Conservation (phyloP, 2,888 invertebrate genomes). For the Leuctra nigra region DNA sequence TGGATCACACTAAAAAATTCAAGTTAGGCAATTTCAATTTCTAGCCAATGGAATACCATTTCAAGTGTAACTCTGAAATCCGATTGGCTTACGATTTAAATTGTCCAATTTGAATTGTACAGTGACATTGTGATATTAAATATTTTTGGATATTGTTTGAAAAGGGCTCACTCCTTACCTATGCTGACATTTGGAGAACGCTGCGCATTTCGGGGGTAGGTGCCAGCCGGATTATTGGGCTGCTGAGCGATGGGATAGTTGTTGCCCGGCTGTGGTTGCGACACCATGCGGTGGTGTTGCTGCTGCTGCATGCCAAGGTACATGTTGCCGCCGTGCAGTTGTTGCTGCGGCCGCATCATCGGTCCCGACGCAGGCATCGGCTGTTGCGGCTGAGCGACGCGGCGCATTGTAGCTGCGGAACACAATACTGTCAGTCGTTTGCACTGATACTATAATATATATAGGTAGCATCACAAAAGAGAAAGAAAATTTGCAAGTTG, state of each 20-base stretch:
- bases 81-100: too few species aligned
- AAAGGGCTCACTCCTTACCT: constrained; percentile 38
- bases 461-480: too few species aligned
- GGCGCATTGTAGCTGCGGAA: constrained; percentile 43
- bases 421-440: too few species aligned
- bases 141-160: too few species aligned
- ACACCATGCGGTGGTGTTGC: constrained; percentile 41
- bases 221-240: constrained; percentile 6
- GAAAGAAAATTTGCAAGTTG: too few species aligned
- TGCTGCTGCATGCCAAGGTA: constrained; percentile 34
- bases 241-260: background rate
- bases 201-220: constrained; percentile 41
- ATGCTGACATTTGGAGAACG: constrained; percentile 54
- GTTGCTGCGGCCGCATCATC: constrained; percentile 59
- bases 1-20: too few species aligned
- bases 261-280: constrained; percentile 37
- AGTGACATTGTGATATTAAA: too few species aligned
- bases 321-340: constrained; percentile 36
- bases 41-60: too few species aligned
- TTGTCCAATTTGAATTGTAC: too few species aligned
- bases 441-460: too few species aligned
- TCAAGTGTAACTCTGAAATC: too few species aligned
- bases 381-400: constrained; percentile 67
- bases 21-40: too few species aligned
- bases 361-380: constrained; percentile 64